Base-by-base conservation (phyloP, 2,113 vertebrate genomes). In the Nannobrachium achirus region DNA sequence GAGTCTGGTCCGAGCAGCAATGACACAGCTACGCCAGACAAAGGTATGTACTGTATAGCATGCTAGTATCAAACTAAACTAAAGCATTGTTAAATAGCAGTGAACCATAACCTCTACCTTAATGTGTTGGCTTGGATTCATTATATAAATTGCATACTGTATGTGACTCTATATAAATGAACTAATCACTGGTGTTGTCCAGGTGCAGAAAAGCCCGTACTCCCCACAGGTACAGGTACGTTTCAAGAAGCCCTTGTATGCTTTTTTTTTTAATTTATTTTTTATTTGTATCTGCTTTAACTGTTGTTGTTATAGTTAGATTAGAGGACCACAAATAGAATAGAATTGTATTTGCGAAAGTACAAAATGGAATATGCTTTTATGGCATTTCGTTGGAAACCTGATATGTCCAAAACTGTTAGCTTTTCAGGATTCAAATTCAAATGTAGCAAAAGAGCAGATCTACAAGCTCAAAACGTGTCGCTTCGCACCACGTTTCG, bases 141-240 rank as follows among this genome's bases (percentile, higher is more conserved):
- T 4, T 0, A 33, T 33, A 33, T 33, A 33, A 33, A 33, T 33
- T 1, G n/a, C n/a, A n/a, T n/a, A 33, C 25, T 33, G 25, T 33
- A 33, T 33, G 6, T 33, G 3, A 4, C 25, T 33, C 25, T 33
- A 33, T 33, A 33, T 4, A 33, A 1, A 51, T 51, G 15, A 42
- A 0, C 18, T 6, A 0, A 46, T 62, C n/a, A 60, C 59, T 49
- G 1, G 10, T 50, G 16, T 44, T 51, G 41, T 19, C 10, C 73
- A 84, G 84, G 0, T 70, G 0, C 1, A 48, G 0, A 8, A n/a
- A 0, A n/a, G 10, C 0, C 5, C 19, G 0, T 1, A 11, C n/a
- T n/a, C n/a, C n/a, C n/a, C n/a, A 0, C 20, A 75, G 76, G 67
- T 77, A 78, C 7, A 13, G 45, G 6, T 11, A 25, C 6, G 16